These are phyloP conservation scores for Cryptoleucopteryx plumbea DNA, from an alignment of 2,113 vertebrate species.

Conservation along the genomic window DNA sequence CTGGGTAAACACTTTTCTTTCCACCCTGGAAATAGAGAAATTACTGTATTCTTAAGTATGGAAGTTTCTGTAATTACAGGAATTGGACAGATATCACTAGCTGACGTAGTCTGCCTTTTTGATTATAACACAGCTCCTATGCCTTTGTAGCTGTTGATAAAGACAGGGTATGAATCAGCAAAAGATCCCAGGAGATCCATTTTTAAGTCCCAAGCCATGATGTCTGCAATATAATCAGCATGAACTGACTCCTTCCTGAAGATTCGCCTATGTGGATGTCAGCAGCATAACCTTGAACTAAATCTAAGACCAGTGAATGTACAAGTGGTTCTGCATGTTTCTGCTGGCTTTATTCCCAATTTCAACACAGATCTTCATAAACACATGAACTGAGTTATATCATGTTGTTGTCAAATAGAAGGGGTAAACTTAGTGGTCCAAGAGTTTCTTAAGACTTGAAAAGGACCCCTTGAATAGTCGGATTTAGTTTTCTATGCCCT, in stretches of 20 bases:
- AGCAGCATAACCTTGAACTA: neutral
- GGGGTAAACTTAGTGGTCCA: neutral
- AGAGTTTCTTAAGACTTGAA: neutral
- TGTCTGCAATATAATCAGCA: too few species aligned
- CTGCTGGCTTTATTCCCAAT: neutral
- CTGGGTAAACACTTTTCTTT: neutral
- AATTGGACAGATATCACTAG: neutral
- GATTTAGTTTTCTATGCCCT: neutral
- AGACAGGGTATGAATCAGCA: neutral
- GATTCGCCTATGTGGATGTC: accelerated
- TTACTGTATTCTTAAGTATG: neutral
- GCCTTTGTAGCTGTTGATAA: neutral
- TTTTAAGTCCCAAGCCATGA: neutral
- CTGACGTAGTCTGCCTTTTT: accelerated
- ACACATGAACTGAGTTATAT: neutral
- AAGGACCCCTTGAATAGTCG: neutral
- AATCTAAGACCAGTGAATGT: neutral
- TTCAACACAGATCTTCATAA: neutral
- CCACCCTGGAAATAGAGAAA: neutral
- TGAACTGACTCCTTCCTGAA: neutral
- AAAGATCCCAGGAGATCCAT: neutral
- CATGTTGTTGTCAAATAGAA: neutral
- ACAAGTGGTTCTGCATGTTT: neutral
- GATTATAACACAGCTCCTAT: neutral
- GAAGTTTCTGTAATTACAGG: neutral